These are phyloP conservation scores for Xestobium rufovillosum DNA, from an alignment of 2,888 invertebrate genomes.

Conservation along the genomic window DNA sequence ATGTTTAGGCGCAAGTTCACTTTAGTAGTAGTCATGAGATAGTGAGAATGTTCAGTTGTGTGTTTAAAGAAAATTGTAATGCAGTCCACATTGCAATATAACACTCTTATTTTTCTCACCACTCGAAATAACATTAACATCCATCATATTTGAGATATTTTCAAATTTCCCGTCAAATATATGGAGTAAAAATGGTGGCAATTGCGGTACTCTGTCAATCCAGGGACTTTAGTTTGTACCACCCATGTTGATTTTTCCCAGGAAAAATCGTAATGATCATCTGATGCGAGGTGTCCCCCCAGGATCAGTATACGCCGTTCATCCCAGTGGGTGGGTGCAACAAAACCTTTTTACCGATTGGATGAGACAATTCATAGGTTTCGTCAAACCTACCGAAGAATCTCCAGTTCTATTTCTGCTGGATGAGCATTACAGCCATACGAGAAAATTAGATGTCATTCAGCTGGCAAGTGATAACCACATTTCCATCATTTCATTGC, in stretches of 20 bases:
- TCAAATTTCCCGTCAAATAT: no score
- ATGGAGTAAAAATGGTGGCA: no score
- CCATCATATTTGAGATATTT: no score
- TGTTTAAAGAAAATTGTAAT: no score
- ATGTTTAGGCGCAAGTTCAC: no score
- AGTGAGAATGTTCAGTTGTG: no score
- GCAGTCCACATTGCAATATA: no score
- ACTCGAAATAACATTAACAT: no score
- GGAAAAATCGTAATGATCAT: conserved; percentile 29
- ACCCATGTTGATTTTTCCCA: conserved; percentile 31
- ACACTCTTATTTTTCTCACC: no score
- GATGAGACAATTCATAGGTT: conserved; percentile 6
- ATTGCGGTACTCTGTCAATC: no score
- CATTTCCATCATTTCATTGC: conserved; percentile 4
- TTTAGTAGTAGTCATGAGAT: no score
- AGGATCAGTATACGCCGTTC: conserved; percentile 23
- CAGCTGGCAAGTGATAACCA: conserved; percentile 3
- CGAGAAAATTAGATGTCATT: conserved; percentile 25
- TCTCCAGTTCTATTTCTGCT: conserved; percentile 11
- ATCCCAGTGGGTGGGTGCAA: conserved; percentile 12
- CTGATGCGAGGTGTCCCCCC: conserved; percentile 29
- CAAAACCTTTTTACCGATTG: conserved; percentile 6
- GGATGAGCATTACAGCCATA: conserved; percentile 6
- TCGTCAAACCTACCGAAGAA: conserved; percentile 10
- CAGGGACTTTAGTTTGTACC: conserved; percentile 32